Base-by-base conservation (phyloP, 2,888 invertebrate species). In the Nudaria mundana region DNA sequence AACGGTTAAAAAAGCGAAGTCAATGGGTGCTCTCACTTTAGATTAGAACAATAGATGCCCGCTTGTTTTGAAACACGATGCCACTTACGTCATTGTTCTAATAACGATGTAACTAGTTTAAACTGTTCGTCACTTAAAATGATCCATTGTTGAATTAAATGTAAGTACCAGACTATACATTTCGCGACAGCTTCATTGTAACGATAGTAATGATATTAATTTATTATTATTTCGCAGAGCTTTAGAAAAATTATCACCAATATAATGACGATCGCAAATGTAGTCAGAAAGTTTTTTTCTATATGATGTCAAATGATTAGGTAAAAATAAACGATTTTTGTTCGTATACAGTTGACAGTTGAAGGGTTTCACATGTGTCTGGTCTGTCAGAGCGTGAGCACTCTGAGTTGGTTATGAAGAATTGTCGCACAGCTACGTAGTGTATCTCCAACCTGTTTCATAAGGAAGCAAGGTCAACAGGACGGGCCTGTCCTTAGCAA, bases 401-500 rank as follows among this genome's bases (percentile, higher is more conserved):
- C 44, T 29, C 35, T 31, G 34, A 39, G 41, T 16, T 30, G 20
- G 30, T 18, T 28, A 30, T 36, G 26, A 29, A 44, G 44, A 44
- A 33, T 31, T 41, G 40, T 45, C 56, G 58, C 52, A 40, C 37
- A 55, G 58, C 49, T 33, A 44, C 35, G 51, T 52, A 29, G 46
- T 2, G 8, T 42, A 56, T 50, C 48, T 49, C 55, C 53, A 58
- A 63, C 44, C 32, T 47, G 59, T 70, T 47, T 59, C 36, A 44
- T 35, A 42, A 46, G 46, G 32, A 26, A 43, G 48, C 66, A 60
- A 68, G 66, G 67, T 38, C 66, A 48, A 48, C 63, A 37, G 52
- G 65, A 58, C 35, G 35, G 45, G 44, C 46, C 52, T 54, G 76
- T 63, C 79, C 76, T 78, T 72, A 67, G 52, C 71, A 69, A 75